A percentile compares a stretch with the other conserved stretches of the same genome.
Conservation (phyloP, 2,888 invertebrate species). For the Caenorhabditis angaria region DNA sequence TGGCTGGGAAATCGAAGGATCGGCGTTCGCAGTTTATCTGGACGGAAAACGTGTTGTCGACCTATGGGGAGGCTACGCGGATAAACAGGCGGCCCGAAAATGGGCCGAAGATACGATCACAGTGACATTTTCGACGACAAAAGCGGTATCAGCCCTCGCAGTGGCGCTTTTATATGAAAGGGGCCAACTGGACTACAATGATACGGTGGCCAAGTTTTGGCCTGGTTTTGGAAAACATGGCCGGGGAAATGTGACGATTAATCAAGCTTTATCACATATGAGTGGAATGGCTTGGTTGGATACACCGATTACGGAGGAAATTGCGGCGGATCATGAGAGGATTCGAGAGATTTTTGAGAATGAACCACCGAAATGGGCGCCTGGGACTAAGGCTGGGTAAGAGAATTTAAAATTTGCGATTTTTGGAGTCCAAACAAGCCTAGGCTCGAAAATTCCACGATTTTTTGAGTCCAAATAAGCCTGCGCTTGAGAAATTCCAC, state of each 20-base stretch:
- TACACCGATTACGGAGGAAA: slow-evolving; percentile 52
- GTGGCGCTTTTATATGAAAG: slow-evolving; percentile 52
- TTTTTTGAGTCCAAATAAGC: too few species aligned
- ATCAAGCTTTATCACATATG: slow-evolving; percentile 58
- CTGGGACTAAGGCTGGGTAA: slow-evolving; percentile 52
- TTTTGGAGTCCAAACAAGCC: too few species aligned
- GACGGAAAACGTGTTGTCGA: slow-evolving; percentile 61
- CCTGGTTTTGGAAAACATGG: slow-evolving; percentile 60
- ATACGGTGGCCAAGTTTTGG: slow-evolving; percentile 59
- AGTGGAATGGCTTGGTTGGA: slow-evolving; percentile 59
- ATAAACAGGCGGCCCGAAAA: slow-evolving; percentile 48
- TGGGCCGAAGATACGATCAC: slow-evolving; percentile 59
- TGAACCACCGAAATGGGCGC: slow-evolving; percentile 57
- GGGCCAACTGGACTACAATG: slow-evolving; percentile 29
- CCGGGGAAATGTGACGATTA: slow-evolving; percentile 57
- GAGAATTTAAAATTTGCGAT: too few species aligned
- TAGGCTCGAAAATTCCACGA: too few species aligned
- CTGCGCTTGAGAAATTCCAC: too few species aligned
- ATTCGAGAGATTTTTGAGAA: slow-evolving; percentile 50
- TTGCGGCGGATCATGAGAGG: slow-evolving; percentile 47
- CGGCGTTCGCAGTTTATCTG: slow-evolving; percentile 50
- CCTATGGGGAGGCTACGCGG: slow-evolving; percentile 62
- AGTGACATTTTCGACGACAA: slow-evolving; percentile 61
- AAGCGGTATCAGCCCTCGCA: slow-evolving; percentile 50
- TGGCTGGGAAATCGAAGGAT: slow-evolving; percentile 61